Evolutionary conservation across 2,888 invertebrate species (phyloP).

Genomic region (Zygaena filipendulae): DNA sequence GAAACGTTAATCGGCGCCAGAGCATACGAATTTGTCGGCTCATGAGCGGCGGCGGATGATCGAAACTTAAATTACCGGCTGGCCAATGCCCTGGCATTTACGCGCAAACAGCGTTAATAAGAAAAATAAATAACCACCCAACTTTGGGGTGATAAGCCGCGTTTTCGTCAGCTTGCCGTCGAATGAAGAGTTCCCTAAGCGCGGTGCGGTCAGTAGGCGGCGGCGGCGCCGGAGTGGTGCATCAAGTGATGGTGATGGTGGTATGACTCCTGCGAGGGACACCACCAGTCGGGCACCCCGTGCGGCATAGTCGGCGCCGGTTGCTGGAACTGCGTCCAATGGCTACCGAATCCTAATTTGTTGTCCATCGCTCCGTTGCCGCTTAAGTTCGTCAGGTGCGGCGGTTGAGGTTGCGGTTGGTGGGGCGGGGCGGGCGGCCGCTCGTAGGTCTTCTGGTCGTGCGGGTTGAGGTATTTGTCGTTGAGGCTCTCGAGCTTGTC

Average conservation of each 20-base stretch:
- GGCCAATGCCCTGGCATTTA: no score
- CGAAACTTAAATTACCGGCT: no score
- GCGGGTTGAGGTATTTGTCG: conserved; percentile 61
- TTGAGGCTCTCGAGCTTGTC: conserved; percentile 62
- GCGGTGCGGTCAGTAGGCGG: conserved; percentile 78
- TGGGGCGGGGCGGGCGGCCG: conserved; percentile 67
- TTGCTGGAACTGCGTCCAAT: conserved; percentile 75
- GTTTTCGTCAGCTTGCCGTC: conserved; percentile 30
- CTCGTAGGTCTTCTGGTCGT: conserved; percentile 74
- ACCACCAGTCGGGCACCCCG: conserved; percentile 64
- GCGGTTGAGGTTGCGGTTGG: conserved; percentile 41
- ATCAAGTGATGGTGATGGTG: conserved; percentile 71
- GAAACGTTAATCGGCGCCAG: no score
- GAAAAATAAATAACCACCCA: no score
- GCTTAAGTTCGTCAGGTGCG: conserved; percentile 50
- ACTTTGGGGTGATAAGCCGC: no score
- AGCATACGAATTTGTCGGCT: no score
- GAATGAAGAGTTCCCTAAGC: conserved; percentile 66
- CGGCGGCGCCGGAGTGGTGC: conserved; percentile 76
- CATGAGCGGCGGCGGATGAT: no score
- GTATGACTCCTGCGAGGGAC: conserved; percentile 59
- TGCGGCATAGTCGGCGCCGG: conserved; percentile 73
- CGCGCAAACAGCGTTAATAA: no score
- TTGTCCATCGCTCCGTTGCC: conserved; percentile 74
- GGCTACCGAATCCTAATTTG: conserved; percentile 74